Evolutionary conservation across 1,140 invertebrate species (phyloP).

Genomic region (Meteorus sp.): DNA sequence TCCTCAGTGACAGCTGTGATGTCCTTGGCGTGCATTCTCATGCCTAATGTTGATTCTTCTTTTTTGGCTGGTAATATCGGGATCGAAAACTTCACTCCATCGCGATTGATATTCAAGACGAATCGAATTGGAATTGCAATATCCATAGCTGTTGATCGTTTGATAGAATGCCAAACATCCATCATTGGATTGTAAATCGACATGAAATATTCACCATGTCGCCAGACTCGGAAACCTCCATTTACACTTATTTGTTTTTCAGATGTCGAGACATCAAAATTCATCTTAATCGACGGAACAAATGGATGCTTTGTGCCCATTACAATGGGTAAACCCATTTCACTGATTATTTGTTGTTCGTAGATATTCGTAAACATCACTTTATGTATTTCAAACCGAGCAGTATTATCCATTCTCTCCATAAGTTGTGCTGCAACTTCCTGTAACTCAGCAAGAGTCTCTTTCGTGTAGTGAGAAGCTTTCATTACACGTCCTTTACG

Average conservation of each 20-base stretch:
- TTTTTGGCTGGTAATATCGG: constrained; percentile 39
- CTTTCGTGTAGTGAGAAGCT: constrained; percentile 27
- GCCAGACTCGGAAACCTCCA: constrained; percentile 36
- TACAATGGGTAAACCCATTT: constrained; percentile 52
- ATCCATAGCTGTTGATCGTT: constrained; percentile 39
- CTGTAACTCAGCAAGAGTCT: too few relatives aligned
- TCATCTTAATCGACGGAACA: constrained; percentile 35
- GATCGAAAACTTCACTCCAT: constrained; percentile 40
- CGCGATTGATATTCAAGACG: constrained; percentile 37
- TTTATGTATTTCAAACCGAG: constrained; percentile 3
- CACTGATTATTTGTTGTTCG: constrained; percentile 46
- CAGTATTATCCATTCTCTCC: constrained; percentile 9
- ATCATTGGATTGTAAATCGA: constrained; percentile 49
- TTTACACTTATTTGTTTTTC: constrained; percentile 19
- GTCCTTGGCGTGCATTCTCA: constrained; percentile 37
- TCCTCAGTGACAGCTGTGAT: constrained; percentile 43
- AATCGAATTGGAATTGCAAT: constrained; percentile 34
- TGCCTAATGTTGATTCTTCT: constrained; percentile 37
- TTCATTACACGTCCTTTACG: constrained; percentile 30
- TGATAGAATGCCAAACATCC: constrained; percentile 48
- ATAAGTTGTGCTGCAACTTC: too few relatives aligned
- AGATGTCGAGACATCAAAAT: neutral
- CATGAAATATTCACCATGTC: constrained; percentile 44
- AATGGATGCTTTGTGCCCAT: constrained; percentile 39
- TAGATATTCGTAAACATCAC: constrained; percentile 36